Evolutionary conservation across 2,888 invertebrate species (phyloP), one percentile per base, ranked within the genome.

Genomic region (Isotomurus palustris): DNA sequence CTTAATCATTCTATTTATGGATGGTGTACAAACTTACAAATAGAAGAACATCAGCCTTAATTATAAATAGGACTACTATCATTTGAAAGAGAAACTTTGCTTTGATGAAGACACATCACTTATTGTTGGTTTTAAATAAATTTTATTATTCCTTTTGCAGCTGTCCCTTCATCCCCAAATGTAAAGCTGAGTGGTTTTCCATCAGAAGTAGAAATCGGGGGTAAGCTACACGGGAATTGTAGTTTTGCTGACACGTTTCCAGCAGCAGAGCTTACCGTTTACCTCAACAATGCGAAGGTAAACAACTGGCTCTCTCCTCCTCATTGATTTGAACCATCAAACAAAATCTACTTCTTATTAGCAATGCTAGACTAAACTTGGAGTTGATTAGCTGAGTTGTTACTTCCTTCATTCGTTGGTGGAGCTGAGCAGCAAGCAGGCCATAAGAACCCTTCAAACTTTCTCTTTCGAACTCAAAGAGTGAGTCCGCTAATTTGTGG

Each of bases 221-320:
- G 40, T 1, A 58, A 45, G 36, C 50, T 62, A 28, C 14, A 41
- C 47, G 58, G 62, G 12, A 62, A 62, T 45, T 62, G 62, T 25
- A 43, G 49, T 19, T 62, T 56, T 35, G n/a, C 50, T 3, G 49
- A 43, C 6, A 58, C 58, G 24, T 52, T 36, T 35, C 62, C 62
- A 2, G 48, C 58, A 25, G 58, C 62, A 17, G 52, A 56, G 27
- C 58, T 62, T 40, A 58, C 53, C 8, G 43, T 62, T 36, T 58
- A 51, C 45, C 58, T 62, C 25, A 62, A 62, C 53, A 58, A 52
- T 49, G 43, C 24, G 48, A 62, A 56, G 56, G 62, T 62, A 57
- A 56, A 27, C 24, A 38, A 38, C 38, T 38, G 38, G 19, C 38
- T 38, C n/a, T 38, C 5, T 17, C n/a, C 5, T 14, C 32, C 40